Conservation (phyloP, 2,113 vertebrate genomes). For the Calypte anna region DNA sequence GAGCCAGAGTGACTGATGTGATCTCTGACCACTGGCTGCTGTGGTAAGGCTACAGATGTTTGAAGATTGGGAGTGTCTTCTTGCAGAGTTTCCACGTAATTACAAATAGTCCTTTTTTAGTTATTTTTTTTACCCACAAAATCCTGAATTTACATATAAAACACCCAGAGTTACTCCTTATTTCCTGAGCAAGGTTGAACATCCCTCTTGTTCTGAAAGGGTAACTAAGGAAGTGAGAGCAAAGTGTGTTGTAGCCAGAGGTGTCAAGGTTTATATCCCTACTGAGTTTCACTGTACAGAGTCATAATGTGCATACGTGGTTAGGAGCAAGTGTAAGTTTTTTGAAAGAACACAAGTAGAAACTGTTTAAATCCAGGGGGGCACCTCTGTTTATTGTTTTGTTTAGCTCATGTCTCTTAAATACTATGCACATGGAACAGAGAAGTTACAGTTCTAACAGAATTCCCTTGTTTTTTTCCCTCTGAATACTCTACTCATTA, state of each 20-base stretch:
- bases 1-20: neutral
- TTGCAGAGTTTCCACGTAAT: neutral
- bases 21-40: neutral
- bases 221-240: neutral
- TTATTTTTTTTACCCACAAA: neutral
- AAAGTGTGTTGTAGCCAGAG: neutral
- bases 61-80: neutral
- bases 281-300: neutral
- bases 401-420: neutral
- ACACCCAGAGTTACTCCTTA: accelerated
- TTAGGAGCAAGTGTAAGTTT: neutral
- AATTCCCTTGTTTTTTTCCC: neutral
- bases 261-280: neutral
- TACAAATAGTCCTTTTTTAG: neutral
- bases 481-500: neutral
- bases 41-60: neutral
- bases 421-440: neutral
- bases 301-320: accelerated
- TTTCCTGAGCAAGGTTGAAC: neutral
- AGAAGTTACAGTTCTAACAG: neutral
- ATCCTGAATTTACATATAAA: neutral
- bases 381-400: neutral
- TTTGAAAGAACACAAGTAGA: neutral
- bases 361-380: neutral
- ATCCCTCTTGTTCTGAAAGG: neutral